Evolutionary conservation across 2,888 invertebrate species (phyloP).

Genomic region (Baronia brevicornis): DNA sequence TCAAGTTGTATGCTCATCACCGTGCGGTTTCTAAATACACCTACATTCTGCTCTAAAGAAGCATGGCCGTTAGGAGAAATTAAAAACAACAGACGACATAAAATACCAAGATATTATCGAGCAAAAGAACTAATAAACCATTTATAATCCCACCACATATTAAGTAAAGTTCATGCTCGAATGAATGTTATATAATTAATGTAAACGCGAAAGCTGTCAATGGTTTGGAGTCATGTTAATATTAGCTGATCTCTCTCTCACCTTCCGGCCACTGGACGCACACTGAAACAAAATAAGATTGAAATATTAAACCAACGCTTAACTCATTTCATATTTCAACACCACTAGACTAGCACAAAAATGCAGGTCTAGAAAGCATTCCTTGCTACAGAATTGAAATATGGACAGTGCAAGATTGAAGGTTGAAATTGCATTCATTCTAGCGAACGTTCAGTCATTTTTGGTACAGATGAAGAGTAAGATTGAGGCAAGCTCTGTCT

Average conservation of each 20-base stretch:
- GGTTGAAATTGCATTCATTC: slow-evolving; percentile 55
- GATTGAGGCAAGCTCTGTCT: slow-evolving; percentile 56
- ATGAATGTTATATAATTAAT: slow-evolving; percentile 62
- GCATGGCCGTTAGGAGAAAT: slow-evolving; percentile 45
- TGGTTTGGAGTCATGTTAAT: slow-evolving; percentile 39
- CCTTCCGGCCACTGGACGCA: slow-evolving; percentile 95
- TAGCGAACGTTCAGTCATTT: slow-evolving; percentile 45
- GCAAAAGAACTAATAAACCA: slow-evolving; percentile 56
- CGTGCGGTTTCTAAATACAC: slow-evolving; percentile 30
- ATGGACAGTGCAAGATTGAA: slow-evolving; percentile 55
- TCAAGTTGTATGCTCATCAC: slow-evolving; percentile 27
- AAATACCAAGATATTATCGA: slow-evolving; percentile 42
- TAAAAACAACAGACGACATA: slow-evolving; percentile 48
- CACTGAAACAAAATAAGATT: slow-evolving; percentile 81
- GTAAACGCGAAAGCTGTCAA: slow-evolving; percentile 57
- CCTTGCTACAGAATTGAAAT: slow-evolving; percentile 59
- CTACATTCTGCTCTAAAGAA: slow-evolving; percentile 48
- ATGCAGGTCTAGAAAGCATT: slow-evolving; percentile 59
- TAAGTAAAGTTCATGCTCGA: slow-evolving; percentile 65
- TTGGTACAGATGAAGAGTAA: slow-evolving; percentile 35
- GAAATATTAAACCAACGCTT: slow-evolving; percentile 9
- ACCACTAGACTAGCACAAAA: slow-evolving; percentile 40
- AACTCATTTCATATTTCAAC: background rate
- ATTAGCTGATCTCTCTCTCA: no score
- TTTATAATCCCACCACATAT: slow-evolving; percentile 59